Conservation (phyloP, 2,888 invertebrate genomes). For the Oscheius sp. region DNA sequence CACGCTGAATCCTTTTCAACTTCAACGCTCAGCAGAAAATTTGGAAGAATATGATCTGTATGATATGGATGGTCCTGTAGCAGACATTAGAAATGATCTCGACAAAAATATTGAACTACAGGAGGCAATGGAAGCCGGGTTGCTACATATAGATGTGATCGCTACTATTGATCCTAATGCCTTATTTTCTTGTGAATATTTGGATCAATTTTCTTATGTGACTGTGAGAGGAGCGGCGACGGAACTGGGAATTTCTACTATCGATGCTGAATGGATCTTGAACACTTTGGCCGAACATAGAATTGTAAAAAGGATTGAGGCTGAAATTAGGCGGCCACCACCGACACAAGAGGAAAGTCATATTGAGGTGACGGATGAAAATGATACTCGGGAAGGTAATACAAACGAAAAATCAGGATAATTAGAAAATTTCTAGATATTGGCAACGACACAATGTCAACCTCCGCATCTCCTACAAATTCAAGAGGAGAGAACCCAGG, state of each 20-base stretch:
- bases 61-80: constrained; percentile 10
- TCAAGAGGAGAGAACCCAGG: background rate
- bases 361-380: too few relatives aligned
- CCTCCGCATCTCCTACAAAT: too few relatives aligned
- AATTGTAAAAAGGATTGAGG: background rate
- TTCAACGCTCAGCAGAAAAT: background rate
- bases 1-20: background rate
- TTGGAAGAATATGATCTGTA: background rate
- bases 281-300: background rate
- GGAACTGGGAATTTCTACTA: background rate
- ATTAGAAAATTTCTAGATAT: background rate
- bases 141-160: constrained; percentile 6
- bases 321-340: background rate
- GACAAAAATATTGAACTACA: background rate
- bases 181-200: background rate
- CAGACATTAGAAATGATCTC: background rate
- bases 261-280: constrained; percentile 8
- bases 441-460: background rate
- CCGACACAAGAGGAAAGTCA: background rate
- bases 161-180: background rate
- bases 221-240: background rate
- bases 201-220: constrained; percentile 23
- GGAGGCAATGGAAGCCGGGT: background rate
- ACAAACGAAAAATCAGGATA: background rate
- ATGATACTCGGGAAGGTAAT: background rate